A percentile compares a stretch with the other conserved stretches of the same genome.
These are phyloP conservation scores for Leucoma salicis DNA, from an alignment of 2,888 invertebrate genomes.

Conservation along the genomic window DNA sequence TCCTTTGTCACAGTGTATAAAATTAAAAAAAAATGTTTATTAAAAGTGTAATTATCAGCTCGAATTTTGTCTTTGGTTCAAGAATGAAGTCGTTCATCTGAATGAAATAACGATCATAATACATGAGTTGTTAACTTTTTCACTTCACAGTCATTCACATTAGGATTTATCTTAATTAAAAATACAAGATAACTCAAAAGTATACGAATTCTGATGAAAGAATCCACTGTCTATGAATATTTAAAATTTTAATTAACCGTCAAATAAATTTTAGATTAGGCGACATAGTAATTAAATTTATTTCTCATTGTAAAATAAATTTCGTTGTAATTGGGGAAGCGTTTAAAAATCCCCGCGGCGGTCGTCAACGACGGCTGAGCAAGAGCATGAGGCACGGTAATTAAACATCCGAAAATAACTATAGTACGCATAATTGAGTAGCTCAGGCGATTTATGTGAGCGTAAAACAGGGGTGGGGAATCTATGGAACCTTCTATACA, in stretches of 20 bases:
- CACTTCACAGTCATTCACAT: background rate
- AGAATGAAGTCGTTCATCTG: too few species aligned
- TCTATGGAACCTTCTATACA: too few species aligned
- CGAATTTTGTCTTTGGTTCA: too few species aligned
- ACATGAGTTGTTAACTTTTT: too few species aligned
- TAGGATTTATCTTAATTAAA: conserved; percentile 16
- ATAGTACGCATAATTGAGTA: conserved; percentile 67
- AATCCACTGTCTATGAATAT: conserved; percentile 32
- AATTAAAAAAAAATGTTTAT: too few species aligned
- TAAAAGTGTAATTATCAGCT: too few species aligned
- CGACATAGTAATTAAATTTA: conserved; percentile 37
- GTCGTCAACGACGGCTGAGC: conserved; percentile 29
- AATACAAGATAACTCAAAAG: conserved; percentile 12
- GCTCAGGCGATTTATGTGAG: conserved; percentile 58
- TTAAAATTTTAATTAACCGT: conserved; percentile 28
- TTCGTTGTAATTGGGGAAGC: conserved; percentile 34
- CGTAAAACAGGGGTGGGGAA: conserved; percentile 34
- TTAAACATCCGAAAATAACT: conserved; percentile 73
- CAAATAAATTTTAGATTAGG: conserved; percentile 35
- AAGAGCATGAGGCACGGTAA: conserved; percentile 60
- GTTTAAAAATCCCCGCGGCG: conserved; percentile 44
- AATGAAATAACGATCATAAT: too few species aligned
- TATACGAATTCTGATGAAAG: conserved; percentile 26
- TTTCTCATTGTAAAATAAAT: conserved; percentile 41
- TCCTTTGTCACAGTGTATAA: too few species aligned